phyloP scores from a whole-genome alignment of 2,888 invertebrate genomes.

The Euzophera pinguis region DNA sequence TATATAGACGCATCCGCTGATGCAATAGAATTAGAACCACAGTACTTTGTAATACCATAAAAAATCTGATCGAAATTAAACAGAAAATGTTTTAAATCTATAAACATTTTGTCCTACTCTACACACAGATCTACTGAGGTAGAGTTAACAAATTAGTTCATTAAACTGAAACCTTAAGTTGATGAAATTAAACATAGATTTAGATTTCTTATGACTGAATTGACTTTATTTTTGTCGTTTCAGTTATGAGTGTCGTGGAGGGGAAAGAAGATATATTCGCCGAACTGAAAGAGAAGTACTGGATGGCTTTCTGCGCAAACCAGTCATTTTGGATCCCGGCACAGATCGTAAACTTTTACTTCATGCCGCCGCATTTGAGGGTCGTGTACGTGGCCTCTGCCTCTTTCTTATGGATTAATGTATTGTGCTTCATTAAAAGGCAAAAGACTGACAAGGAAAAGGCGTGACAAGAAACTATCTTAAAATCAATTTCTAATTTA shows the following conservation, averaged over 20 bases:
- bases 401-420: conserved; percentile 91
- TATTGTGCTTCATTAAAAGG: conserved; percentile 89
- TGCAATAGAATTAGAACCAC: too few species aligned
- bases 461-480: background rate
- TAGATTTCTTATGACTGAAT: too few species aligned
- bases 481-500: too few species aligned
- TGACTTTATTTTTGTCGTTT: conserved; percentile 26
- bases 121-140: too few species aligned
- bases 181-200: too few species aligned
- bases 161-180: too few species aligned
- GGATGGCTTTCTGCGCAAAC: conserved; percentile 85
- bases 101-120: too few species aligned
- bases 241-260: conserved; percentile 89
- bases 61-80: too few species aligned
- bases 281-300: conserved; percentile 86
- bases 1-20: too few species aligned
- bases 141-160: too few species aligned
- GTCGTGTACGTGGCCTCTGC: conserved; percentile 89
- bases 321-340: conserved; percentile 92
- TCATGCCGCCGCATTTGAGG: conserved; percentile 85
- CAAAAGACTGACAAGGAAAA: conserved; percentile 40
- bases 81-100: too few species aligned
- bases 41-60: too few species aligned
- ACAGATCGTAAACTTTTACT: conserved; percentile 87
- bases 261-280: conserved; percentile 83